Base-by-base conservation (phyloP, 2,113 vertebrate genomes). In the Siphamia tubifer region DNA sequence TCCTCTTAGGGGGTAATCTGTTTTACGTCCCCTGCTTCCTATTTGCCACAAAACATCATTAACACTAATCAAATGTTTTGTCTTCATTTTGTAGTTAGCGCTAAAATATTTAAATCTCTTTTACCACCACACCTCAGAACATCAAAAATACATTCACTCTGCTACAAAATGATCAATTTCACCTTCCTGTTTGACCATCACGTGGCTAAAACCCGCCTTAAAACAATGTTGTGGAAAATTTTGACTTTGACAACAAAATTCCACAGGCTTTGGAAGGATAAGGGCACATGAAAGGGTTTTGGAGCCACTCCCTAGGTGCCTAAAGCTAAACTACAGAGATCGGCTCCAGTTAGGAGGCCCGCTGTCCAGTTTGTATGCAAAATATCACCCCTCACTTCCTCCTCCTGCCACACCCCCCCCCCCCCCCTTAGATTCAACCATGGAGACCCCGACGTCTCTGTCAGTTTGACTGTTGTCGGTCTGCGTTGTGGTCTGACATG, bases 351-450 rank as follows among this genome's bases (percentile, higher is more conserved):
- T 34, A 11, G 21, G 42, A 53, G 70, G 32, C 15, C 61, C 38
- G 45, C 13, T 31, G 49, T 67, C 44, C 35, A 69, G 63, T 80
- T 68, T 78, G 58, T 67, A 84, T 87, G 78, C 78, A 64, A 74
- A 85, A 69, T 56, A 45, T 60, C 61, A 25, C 53, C 54, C 27
- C 48, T 21, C 11, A 10, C 35, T 32, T 31, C 25, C 43, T 53
- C 64, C 66, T 8, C n/a, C 58, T 67, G 34, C 30, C 48, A 34
- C 10, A 43, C n/a, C 34, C 19, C 27, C 19, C 40, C n/a, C 34
- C 19, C 27, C 19, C 40, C 32, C 31, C 4, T 1, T 15, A 44
- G 76, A 61, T 49, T 42, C 2, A 13, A 65, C 34, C 31, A 1
- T 45, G 58, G 68, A 74, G 67, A 67, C 66, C 58, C 74, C 48